Percentiles rank a stretch among this genome's conserved stretches.
Evolutionary conservation across 2,113 vertebrate genomes (phyloP).

Genomic region (Bucco capensis): DNA sequence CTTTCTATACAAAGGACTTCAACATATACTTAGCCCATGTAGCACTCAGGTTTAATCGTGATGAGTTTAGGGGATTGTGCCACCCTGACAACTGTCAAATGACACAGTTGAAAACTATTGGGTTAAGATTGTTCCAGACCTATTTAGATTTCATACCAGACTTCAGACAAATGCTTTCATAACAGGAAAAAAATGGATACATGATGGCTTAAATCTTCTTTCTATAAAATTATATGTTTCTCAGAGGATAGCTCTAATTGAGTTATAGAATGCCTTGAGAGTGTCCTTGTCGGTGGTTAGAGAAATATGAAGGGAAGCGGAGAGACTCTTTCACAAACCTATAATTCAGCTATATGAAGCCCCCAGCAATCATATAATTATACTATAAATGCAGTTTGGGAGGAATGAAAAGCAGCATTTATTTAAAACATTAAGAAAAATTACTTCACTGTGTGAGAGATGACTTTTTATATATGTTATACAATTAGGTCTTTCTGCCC

Average conservation of each 20-base stretch:
- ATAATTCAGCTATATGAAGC: constrained; percentile 75
- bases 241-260: constrained; percentile 75
- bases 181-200: constrained; percentile 65
- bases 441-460: neutral
- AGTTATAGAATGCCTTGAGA: constrained; percentile 75
- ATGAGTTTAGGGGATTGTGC: neutral
- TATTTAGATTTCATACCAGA: constrained; percentile 67
- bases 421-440: constrained; percentile 65
- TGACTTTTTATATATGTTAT: constrained; percentile 2
- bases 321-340: constrained; percentile 63
- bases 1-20: neutral
- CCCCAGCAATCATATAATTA: constrained; percentile 73
- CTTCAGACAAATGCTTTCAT: constrained; percentile 71
- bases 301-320: constrained; percentile 59
- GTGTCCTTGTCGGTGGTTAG: constrained; percentile 69
- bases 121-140: constrained; percentile 53
- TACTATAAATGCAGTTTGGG: constrained; percentile 65
- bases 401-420: constrained; percentile 65
- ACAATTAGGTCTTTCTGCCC: constrained; percentile 18
- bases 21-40: fast-evolving
- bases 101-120: constrained; percentile 30
- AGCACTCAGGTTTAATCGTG: neutral
- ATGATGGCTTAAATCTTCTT: constrained; percentile 70
- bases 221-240: constrained; percentile 76
- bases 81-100: neutral